A percentile compares a stretch with the other conserved stretches of the same genome.
These are phyloP conservation scores for Aurelia sp. DNA, from an alignment of 30 jellyfish, hydroid and myxozoan species.

Conservation along the genomic window DNA sequence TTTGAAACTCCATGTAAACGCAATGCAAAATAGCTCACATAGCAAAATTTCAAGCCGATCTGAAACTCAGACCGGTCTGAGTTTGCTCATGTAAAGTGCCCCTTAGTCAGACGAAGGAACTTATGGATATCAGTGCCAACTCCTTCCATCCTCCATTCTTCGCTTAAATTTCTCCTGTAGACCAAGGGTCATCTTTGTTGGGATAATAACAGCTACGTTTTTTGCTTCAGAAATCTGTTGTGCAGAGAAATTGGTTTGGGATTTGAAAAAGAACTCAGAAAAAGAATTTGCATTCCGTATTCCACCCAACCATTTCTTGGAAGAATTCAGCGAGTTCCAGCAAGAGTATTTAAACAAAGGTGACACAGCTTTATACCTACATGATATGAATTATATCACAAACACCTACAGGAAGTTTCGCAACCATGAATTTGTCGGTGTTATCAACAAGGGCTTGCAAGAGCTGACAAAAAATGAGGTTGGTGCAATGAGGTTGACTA, in stretches of 20 bases:
- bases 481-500: neutral
- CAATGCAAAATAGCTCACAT: too few relatives aligned
- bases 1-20: too few relatives aligned
- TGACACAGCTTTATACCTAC: constrained; percentile 19
- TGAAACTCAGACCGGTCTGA: too few relatives aligned
- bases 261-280: constrained; percentile 35
- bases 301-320: constrained; percentile 24
- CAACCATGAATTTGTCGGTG: neutral
- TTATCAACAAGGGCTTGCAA: neutral
- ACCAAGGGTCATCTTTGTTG: too few relatives aligned
- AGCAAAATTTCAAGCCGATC: too few relatives aligned
- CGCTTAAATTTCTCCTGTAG: too few relatives aligned
- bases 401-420: constrained; percentile 22
- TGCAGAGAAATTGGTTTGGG: constrained; percentile 59
- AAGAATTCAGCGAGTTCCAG: constrained; percentile 14
- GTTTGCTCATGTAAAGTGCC: too few relatives aligned
- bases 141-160: too few relatives aligned
- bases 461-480: neutral
- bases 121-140: too few relatives aligned
- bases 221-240: constrained; percentile 56
- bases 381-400: constrained; percentile 41
- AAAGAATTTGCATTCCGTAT: constrained; percentile 25
- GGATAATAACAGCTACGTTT: neutral
- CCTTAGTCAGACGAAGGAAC: too few relatives aligned
- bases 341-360: constrained; percentile 4